These are phyloP conservation scores for Megathymus violae DNA, from an alignment of 1,140 invertebrate genomes.

Conservation along the genomic window DNA sequence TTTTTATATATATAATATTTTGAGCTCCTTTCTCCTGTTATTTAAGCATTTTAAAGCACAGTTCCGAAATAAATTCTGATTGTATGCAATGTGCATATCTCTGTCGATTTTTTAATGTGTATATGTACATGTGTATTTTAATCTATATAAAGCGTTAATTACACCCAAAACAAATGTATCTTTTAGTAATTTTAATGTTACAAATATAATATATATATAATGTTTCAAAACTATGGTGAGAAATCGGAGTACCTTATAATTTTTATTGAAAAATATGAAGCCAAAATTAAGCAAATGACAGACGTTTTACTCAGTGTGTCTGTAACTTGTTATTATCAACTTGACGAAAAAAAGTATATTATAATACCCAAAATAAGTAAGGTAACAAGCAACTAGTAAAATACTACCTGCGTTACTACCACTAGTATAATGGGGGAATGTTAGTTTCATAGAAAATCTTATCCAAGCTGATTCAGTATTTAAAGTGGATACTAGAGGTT, in stretches of 20 bases:
- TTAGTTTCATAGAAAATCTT: too few species aligned
- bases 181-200: background rate
- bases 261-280: too few species aligned
- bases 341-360: background rate
- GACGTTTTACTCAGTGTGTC: background rate
- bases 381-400: background rate
- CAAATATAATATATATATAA: too few species aligned
- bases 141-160: constrained; percentile 5
- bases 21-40: too few species aligned
- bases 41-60: too few species aligned
- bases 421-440: too few species aligned
- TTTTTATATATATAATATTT: too few species aligned
- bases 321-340: background rate
- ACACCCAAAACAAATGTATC: background rate
- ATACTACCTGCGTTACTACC: background rate
- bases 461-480: too few species aligned
- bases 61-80: too few species aligned
- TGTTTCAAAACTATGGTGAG: too few species aligned
- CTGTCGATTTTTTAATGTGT: constrained; percentile 1
- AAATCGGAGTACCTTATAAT: too few species aligned
- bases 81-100: constrained; percentile 7
- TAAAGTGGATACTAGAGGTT: too few species aligned
- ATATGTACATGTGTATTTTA: constrained; percentile 5
- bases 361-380: background rate
- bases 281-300: background rate